Percentiles rank a stretch among this genome's conserved stretches.
Evolutionary conservation across 2,888 invertebrate species (phyloP).

Genomic region (Drosophila nigritarsus): DNA sequence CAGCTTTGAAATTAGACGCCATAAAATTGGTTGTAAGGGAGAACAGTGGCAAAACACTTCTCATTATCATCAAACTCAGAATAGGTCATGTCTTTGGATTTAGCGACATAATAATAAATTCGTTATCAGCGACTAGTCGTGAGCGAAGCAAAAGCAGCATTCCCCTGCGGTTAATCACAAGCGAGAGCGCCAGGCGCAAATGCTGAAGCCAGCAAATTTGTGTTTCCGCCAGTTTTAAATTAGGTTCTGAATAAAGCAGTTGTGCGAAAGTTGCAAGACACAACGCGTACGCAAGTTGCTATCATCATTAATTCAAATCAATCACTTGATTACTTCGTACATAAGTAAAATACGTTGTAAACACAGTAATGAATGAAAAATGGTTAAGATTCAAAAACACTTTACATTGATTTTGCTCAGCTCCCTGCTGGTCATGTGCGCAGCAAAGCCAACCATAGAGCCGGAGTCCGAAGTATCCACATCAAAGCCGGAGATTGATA

Average conservation of each 20-base stretch:
- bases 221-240: constrained; percentile 51
- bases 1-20: neutral
- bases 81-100: constrained; percentile 58
- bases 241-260: constrained; percentile 48
- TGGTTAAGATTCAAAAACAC: constrained; percentile 41
- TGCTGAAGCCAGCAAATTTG: constrained; percentile 23
- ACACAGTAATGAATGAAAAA: constrained; percentile 29
- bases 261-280: constrained; percentile 19
- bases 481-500: constrained; percentile 14
- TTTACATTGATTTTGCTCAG: constrained; percentile 20
- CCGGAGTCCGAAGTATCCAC: neutral
- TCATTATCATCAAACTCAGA: constrained; percentile 41
- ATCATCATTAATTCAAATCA: constrained; percentile 39
- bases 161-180: constrained; percentile 11
- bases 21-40: constrained; percentile 9
- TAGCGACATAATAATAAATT: constrained; percentile 28
- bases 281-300: constrained; percentile 11
- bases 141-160: constrained; percentile 4
- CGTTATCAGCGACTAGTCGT: constrained; percentile 39
- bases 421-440: constrained; percentile 15
- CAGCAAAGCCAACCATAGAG: constrained; percentile 38
- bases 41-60: constrained; percentile 10
- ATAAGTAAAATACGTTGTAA: constrained; percentile 18
- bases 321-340: constrained; percentile 41
- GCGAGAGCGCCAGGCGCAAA: constrained; percentile 14